These are phyloP conservation scores for Lepidothrix coronata DNA, from an alignment of 2,113 vertebrate genomes.

Conservation along the genomic window DNA sequence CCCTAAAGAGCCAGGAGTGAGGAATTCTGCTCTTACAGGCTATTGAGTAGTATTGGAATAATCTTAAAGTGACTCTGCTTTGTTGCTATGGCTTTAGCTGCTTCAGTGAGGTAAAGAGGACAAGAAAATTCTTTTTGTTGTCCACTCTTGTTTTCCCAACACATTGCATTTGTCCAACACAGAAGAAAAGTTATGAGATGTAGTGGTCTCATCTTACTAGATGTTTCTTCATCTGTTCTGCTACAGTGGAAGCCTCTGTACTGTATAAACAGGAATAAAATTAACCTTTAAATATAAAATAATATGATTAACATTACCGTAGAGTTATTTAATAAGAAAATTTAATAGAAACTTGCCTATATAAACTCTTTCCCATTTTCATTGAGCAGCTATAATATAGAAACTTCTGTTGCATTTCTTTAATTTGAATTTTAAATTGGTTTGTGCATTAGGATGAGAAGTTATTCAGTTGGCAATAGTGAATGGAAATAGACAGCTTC, in stretches of 20 bases:
- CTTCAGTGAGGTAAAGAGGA: not conserved
- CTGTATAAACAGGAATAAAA: not conserved
- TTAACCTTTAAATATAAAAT: not conserved
- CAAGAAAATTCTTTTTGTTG: not conserved
- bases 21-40: not conserved
- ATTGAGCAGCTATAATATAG: not conserved
- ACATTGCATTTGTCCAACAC: not conserved
- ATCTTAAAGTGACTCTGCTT: not conserved
- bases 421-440: not conserved
- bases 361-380: not conserved
- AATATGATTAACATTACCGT: not conserved
- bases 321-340: not conserved
- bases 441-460: not conserved
- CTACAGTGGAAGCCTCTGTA: not conserved
- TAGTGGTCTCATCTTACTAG: not conserved
- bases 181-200: not conserved
- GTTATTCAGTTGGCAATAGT: not conserved
- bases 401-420: not conserved
- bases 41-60: not conserved
- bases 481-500: not conserved
- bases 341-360: not conserved
- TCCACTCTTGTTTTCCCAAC: not conserved
- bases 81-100: not conserved
- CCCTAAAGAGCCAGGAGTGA: not conserved
- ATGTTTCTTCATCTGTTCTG: not conserved